phyloP scores from a whole-genome alignment of 1,140 invertebrate species.

The Camponotus vicinus region DNA sequence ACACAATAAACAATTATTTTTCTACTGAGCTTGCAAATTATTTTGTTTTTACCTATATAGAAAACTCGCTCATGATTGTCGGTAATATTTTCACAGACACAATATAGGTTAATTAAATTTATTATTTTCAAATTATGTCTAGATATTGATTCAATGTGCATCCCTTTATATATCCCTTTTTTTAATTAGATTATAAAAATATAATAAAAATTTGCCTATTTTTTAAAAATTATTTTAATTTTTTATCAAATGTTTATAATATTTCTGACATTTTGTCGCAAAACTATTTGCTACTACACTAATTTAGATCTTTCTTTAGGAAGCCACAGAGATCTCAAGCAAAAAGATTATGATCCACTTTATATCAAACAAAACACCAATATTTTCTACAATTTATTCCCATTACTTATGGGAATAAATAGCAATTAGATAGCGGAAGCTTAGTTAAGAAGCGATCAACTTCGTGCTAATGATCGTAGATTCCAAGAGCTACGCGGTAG shows the following conservation, averaged over 20 bases:
- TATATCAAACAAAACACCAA: not conserved
- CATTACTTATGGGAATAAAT: not conserved
- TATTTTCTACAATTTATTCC: conserved; percentile 10
- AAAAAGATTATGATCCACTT: not conserved
- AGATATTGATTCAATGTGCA: not conserved
- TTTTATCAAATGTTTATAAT: not conserved
- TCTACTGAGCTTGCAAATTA: not conserved
- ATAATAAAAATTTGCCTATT: not conserved
- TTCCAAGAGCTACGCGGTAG: not conserved
- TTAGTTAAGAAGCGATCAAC: conserved; percentile 14
- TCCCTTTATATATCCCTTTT: not conserved
- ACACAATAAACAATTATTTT: conserved; percentile 38
- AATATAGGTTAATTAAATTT: not conserved
- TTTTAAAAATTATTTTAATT: conserved; percentile 10
- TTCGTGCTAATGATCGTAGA: not conserved
- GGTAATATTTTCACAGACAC: not conserved
- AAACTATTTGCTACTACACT: not conserved
- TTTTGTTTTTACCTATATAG: conserved; percentile 18
- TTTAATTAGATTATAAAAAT: not conserved
- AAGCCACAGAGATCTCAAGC: not conserved
- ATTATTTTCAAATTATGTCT: not conserved
- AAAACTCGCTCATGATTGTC: not conserved
- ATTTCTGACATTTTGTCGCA: not conserved
- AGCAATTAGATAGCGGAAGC: not conserved
- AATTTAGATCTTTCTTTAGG: not conserved